Conservation (phyloP, 2,888 invertebrate species). For the Stenurella melanura region DNA sequence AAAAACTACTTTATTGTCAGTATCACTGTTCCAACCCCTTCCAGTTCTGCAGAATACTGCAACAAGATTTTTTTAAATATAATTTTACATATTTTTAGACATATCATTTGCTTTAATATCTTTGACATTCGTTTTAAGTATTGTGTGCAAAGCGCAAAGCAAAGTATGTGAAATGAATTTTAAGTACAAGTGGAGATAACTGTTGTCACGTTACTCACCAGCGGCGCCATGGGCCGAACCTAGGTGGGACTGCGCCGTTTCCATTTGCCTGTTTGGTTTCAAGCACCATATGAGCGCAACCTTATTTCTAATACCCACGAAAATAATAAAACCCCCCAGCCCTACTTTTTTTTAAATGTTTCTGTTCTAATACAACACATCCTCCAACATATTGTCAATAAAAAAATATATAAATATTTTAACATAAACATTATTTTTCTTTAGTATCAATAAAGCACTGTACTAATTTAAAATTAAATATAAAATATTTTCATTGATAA, state of each 20-base stretch:
- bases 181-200: slow-evolving; percentile 61
- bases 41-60: too few species aligned
- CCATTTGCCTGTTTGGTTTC: slow-evolving; percentile 74
- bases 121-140: neutral
- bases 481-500: slow-evolving; percentile 23
- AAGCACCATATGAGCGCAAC: slow-evolving; percentile 73
- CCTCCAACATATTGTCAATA: slow-evolving; percentile 44
- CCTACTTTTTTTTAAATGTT: slow-evolving; percentile 43
- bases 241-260: slow-evolving; percentile 73
- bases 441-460: neutral
- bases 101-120: too few species aligned
- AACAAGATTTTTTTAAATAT: too few species aligned
- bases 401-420: slow-evolving; percentile 3
- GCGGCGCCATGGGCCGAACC: slow-evolving; percentile 73
- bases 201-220: slow-evolving; percentile 72
- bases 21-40: too few species aligned
- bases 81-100: too few species aligned
- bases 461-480: neutral
- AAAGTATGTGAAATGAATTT: slow-evolving; percentile 59
- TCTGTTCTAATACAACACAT: slow-evolving; percentile 26
- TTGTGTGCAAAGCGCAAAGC: slow-evolving; percentile 32
- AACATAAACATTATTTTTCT: neutral
- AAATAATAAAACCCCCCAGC: slow-evolving; percentile 54
- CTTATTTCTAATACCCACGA: slow-evolving; percentile 68
- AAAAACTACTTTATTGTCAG: too few species aligned